Percentiles rank a stretch among this genome's conserved stretches.
phyloP scores from a whole-genome alignment of 2,797 vertebrate genomes.

The Paramormyrops hopkinsi region DNA sequence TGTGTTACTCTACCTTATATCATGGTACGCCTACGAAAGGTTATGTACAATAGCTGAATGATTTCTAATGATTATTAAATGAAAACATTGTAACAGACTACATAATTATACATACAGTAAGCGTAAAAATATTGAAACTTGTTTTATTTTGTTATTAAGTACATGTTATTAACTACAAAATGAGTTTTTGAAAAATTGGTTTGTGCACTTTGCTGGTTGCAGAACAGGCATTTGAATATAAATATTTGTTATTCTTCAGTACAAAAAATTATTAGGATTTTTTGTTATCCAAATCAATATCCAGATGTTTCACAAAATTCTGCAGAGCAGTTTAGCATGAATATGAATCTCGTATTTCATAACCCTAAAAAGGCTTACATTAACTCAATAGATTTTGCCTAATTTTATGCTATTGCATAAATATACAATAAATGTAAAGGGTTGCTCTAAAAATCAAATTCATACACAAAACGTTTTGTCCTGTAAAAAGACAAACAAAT shows the following conservation, averaged over 20 bases:
- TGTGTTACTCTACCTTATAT: background rate
- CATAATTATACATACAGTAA: background rate
- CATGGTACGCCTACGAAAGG: background rate
- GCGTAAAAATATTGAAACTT: too few species aligned
- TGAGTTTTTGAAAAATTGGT: background rate
- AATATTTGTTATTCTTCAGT: background rate
- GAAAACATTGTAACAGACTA: background rate
- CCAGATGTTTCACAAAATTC: background rate
- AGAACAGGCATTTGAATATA: background rate
- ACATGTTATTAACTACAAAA: background rate
- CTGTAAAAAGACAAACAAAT: background rate
- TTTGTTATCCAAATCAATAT: background rate
- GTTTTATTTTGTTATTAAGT: background rate
- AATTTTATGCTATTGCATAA: background rate
- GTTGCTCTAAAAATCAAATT: background rate
- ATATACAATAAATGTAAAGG: background rate
- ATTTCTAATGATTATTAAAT: background rate
- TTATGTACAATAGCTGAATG: background rate
- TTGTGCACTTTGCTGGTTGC: too few species aligned
- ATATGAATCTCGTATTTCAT: background rate
- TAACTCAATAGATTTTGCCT: background rate
- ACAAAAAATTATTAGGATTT: background rate
- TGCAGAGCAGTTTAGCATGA: background rate
- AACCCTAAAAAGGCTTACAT: background rate
- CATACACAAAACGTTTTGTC: background rate